These are phyloP conservation scores for Zygaena filipendulae DNA, from an alignment of 2,888 invertebrate genomes.

Conservation along the genomic window DNA sequence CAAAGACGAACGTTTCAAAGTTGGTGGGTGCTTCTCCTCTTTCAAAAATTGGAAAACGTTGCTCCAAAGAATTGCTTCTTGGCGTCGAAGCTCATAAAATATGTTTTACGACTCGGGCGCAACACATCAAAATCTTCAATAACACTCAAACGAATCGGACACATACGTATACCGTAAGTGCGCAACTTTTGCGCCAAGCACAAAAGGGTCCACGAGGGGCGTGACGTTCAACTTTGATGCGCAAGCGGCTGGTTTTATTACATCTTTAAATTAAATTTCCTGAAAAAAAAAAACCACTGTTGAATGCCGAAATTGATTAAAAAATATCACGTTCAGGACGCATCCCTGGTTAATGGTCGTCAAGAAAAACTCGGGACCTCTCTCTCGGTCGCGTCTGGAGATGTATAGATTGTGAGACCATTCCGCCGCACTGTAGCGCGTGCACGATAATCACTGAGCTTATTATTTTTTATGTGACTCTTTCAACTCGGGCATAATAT, in stretches of 20 bases:
- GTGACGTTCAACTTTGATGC: slow-evolving; percentile 16
- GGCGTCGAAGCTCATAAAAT: slow-evolving; percentile 53
- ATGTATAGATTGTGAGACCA: slow-evolving; percentile 40
- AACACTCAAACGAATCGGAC: slow-evolving; percentile 46
- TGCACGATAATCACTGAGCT: slow-evolving; percentile 44
- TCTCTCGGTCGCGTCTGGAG: too few relatives aligned
- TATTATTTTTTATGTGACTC: slow-evolving; percentile 64
- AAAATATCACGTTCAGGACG: slow-evolving; percentile 29
- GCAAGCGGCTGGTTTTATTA: neutral
- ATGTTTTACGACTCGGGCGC: slow-evolving; percentile 54
- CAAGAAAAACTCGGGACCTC: too few relatives aligned
- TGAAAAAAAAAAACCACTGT: too few relatives aligned
- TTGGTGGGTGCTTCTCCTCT: slow-evolving; percentile 38
- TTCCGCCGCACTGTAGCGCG: slow-evolving; percentile 22
- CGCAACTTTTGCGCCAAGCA: slow-evolving; percentile 30
- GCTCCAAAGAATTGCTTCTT: slow-evolving; percentile 37
- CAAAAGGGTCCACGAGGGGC: slow-evolving; percentile 23
- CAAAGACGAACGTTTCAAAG: slow-evolving; percentile 42
- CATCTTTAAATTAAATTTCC: too few relatives aligned
- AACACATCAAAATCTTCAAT: slow-evolving; percentile 53
- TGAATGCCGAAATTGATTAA: slow-evolving; percentile 18
- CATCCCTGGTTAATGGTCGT: slow-evolving; percentile 28
- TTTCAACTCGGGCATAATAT: slow-evolving; percentile 23
- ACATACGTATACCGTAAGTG: too few relatives aligned
- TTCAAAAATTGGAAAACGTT: slow-evolving; percentile 49